Evolutionary conservation across 2,113 vertebrate species (phyloP).

Genomic region (Grammatotria lemairii): DNA sequence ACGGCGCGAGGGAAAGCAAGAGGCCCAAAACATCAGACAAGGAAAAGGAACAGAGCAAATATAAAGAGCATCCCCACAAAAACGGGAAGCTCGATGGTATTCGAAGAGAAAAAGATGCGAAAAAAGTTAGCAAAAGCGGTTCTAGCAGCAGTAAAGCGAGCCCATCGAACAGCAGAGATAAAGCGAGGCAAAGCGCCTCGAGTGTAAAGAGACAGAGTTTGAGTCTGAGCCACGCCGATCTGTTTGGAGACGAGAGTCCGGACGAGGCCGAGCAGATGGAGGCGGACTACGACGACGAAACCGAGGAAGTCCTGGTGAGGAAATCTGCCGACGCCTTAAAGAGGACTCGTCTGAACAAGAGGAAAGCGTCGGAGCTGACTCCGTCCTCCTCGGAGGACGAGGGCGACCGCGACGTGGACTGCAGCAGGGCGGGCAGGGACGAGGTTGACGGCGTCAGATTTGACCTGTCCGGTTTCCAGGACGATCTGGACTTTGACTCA

Average conservation of each 20-base stretch:
- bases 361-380: slow-evolving; percentile 38
- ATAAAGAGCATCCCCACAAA: slow-evolving; percentile 50
- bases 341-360: slow-evolving; percentile 53
- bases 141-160: slow-evolving; percentile 29
- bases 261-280: slow-evolving; percentile 71
- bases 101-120: slow-evolving; percentile 51
- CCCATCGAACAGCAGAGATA: slow-evolving; percentile 37
- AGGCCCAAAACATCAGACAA: slow-evolving; percentile 38
- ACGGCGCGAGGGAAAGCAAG: slow-evolving; percentile 38
- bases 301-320: slow-evolving; percentile 61
- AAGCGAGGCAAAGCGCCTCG: slow-evolving; percentile 20
- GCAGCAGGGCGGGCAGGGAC: slow-evolving; percentile 5
- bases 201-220: slow-evolving; percentile 51
- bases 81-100: slow-evolving; percentile 65
- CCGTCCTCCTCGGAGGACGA: slow-evolving; percentile 64
- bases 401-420: neutral
- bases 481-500: slow-evolving; percentile 85
- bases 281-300: neutral
- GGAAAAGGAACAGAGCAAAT: slow-evolving; percentile 55
- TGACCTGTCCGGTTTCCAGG: slow-evolving; percentile 78
- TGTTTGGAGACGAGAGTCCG: slow-evolving; percentile 93
- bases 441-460: slow-evolving; percentile 27
- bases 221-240: slow-evolving; percentile 84
- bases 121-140: slow-evolving; percentile 29
- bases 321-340: slow-evolving; percentile 60